These are phyloP conservation scores for Caenorhabditis sulstoni DNA, from an alignment of 2,888 invertebrate species.

Conservation along the genomic window DNA sequence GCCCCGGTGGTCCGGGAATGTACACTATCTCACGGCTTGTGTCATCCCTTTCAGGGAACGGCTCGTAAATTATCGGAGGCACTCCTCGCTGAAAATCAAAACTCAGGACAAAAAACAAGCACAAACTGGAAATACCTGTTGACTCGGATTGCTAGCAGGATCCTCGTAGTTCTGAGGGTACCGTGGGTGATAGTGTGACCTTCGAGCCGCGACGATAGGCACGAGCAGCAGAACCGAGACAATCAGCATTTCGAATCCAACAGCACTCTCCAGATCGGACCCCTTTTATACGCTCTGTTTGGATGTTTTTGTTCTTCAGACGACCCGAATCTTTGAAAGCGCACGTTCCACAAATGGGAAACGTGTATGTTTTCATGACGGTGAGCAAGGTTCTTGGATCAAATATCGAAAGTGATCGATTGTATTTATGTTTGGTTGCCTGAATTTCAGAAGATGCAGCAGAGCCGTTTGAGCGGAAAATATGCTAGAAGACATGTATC, in stretches of 20 bases:
- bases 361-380: not conserved
- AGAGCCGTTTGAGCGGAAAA: too few relatives aligned
- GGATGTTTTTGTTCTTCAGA: not conserved
- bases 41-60: constrained; percentile 1
- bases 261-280: too few relatives aligned
- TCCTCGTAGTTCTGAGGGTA: too few relatives aligned
- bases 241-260: too few relatives aligned
- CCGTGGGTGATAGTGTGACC: too few relatives aligned
- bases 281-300: not conserved
- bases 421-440: too few relatives aligned
- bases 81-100: not conserved
- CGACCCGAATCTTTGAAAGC: not conserved
- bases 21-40: not conserved
- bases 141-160: too few relatives aligned
- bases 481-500: too few relatives aligned
- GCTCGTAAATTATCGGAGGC: constrained; percentile 12
- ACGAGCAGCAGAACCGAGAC: too few relatives aligned
- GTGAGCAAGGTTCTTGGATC: not conserved
- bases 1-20: constrained; percentile 29
- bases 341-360: not conserved
- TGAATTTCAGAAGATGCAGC: too few relatives aligned
- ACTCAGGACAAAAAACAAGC: not conserved
- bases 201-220: too few relatives aligned
- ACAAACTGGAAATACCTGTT: too few relatives aligned
- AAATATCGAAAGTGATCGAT: not conserved